Base-by-base conservation (phyloP, 2,888 invertebrate genomes). In the Chymomyza procnemis region DNA sequence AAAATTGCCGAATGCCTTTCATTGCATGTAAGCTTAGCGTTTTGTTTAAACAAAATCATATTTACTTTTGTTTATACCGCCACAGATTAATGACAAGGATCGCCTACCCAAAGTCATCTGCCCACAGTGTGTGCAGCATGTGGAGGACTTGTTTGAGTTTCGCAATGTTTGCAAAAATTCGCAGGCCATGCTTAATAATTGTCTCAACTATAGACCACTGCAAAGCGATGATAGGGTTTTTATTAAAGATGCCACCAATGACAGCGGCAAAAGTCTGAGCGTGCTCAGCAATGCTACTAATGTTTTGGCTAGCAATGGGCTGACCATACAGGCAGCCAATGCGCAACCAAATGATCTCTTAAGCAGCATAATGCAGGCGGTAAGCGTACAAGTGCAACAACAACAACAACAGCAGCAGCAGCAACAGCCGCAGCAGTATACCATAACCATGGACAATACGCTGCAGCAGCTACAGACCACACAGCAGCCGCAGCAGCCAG, bases 51-150 rank as follows among this genome's bases (percentile, higher is more conserved):
- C 26, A 5, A 34, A 61, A 66, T 47, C 19, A 59, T 55, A 48
- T 52, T 26, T 34, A 19, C 30, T 22, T 26, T 26, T 34, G 14
- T 91, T 87, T 75, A n/a, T 26, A 4, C 26, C 3, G 6, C 1
- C 12, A 22, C 57, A 94, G 94, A 92, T 95, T 14, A 92, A 93
- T 74, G 94, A 94, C 88, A 93, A 93, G 79, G 95, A 95, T 89
- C 93, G 93, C 34, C 89, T 95, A 71, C 95, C 95, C 55, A 95
- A 95, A 91, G 93, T 94, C 21, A 92, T 95, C 14, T 95, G 95
- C 85, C 92, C 92, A 12, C 92, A 93, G 69, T 95, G 95, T 82
- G 90, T 94, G 48, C 92, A 93, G 76, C 93, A 93, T 76, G 86
- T 95, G 67, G 94, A 95, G 73, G 92, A 92, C 48, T 93, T 93